Evolutionary conservation across 1,140 invertebrate species (phyloP), one percentile per base, ranked within the genome.

Genomic region (Drosophila chauvacae): DNA sequence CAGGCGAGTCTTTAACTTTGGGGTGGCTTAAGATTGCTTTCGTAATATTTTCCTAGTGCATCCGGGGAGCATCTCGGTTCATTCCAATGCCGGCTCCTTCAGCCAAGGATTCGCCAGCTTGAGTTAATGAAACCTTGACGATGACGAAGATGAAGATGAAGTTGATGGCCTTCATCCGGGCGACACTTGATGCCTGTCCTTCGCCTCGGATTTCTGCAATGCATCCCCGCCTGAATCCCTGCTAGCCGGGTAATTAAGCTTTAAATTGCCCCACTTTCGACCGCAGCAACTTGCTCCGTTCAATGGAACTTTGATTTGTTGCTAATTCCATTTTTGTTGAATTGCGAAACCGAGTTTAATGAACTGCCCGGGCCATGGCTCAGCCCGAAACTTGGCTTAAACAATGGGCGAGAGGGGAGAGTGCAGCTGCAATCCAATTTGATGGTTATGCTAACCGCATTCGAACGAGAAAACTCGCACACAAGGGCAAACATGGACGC

Each of bases 121-220:
- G 58, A 70, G 83, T 88, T 80, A 87, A 88, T 87, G 83, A 87
- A 88, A 88, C 83, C 11, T 41, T 45, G 50, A 60, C 51, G 50
- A 66, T 35, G 50, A 72, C 42, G 39, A 61, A 53, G 76, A 64
- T 66, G 68, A 56, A 60, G 62, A 48, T 74, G 62, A 74, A 41
- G 76, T 41, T 73, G 77, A 51, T 53, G 74, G 56, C 76, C 47
- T 35, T 42, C 28, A 69, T 23, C 35, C 30, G 57, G 42, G 62
- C 63, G 73, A 68, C 62, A 77, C 62, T 68, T 68, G 55, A 68
- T 77, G 48, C 50, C 41, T 55, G 53, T 66, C 47, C 33, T 65
- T 44, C 50, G 30, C n/a, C 35, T 63, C 42, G 28, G 58, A 47
- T 74, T 64, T 48, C 42, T 30, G n/a, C 58, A 26, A 39, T 48